Evolutionary conservation across 2,113 vertebrate species (phyloP).

Genomic region (Aplodontia rufa): DNA sequence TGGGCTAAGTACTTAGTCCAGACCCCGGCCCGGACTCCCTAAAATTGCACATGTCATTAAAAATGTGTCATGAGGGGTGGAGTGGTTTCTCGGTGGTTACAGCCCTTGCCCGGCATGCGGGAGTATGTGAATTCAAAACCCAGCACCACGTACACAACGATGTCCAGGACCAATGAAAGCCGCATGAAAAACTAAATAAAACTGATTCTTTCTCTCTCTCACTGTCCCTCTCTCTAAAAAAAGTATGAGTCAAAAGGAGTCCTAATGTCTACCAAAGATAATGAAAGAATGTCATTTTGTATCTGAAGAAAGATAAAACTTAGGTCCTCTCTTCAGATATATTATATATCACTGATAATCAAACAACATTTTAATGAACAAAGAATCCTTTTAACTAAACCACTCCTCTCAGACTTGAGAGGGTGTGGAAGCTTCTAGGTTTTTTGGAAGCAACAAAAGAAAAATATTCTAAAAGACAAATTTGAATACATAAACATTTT

Average conservation of each 20-base stretch:
- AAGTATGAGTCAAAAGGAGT: no score
- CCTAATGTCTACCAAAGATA: background rate
- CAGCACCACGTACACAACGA: no score
- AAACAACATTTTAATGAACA: background rate
- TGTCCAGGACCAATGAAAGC: no score
- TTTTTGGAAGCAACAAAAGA: background rate
- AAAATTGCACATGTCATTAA: background rate
- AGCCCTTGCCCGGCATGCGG: no score
- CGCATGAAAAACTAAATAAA: no score
- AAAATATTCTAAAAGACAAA: background rate
- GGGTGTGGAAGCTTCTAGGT: background rate
- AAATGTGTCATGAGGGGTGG: background rate
- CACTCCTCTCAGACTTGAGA: background rate
- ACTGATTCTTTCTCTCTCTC: no score
- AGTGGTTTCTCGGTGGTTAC: no score
- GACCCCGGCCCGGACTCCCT: background rate
- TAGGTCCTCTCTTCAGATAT: background rate
- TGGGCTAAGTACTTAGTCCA: background rate
- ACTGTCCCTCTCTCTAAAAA: no score
- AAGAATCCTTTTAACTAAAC: background rate
- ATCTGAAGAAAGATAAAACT: constrained; percentile 16
- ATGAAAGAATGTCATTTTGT: background rate
- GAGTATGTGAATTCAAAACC: no score
- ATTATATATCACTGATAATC: background rate
- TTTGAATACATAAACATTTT: background rate